A percentile compares a stretch with the other conserved stretches of the same genome.
Conservation (phyloP, 2,888 invertebrate species). For the Siphonodentalium dalli region DNA sequence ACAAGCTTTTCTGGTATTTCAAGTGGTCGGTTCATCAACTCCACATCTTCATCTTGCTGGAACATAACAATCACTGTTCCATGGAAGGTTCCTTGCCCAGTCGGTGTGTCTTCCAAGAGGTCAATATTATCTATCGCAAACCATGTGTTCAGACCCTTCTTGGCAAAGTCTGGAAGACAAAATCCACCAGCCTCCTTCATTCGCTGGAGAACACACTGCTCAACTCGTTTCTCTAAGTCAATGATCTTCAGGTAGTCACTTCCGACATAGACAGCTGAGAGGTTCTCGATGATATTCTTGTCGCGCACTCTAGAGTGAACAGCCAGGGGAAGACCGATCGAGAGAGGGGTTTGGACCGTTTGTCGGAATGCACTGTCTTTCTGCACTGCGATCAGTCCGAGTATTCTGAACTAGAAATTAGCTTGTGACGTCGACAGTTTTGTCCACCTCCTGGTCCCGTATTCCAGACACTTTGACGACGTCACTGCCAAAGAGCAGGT, state of each 20-base stretch:
- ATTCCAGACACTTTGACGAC: slow-evolving; percentile 7
- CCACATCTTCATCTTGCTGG: slow-evolving; percentile 13
- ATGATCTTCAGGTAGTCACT: not conserved
- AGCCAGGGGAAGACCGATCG: slow-evolving; percentile 2
- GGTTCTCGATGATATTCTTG: not conserved
- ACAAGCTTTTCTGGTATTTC: slow-evolving; percentile 16
- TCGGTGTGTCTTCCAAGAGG: slow-evolving; percentile 19
- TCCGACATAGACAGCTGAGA: too few relatives aligned
- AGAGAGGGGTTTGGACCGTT: slow-evolving; percentile 15
- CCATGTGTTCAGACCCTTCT: slow-evolving; percentile 20
- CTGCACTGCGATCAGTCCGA: slow-evolving; percentile 11
- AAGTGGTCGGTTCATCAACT: slow-evolving; percentile 18
- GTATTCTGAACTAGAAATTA: slow-evolving; percentile 20
- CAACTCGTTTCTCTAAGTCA: slow-evolving; percentile 4
- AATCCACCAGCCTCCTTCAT: slow-evolving; percentile 10
- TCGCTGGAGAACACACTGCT: slow-evolving; percentile 15
- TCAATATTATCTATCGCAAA: slow-evolving; percentile 26
- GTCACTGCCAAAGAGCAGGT: slow-evolving; percentile 10
- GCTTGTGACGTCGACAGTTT: slow-evolving; percentile 16
- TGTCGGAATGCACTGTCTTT: slow-evolving; percentile 11
- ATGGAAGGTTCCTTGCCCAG: too few relatives aligned
- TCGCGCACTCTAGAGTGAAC: slow-evolving; percentile 3
- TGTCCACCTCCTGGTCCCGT: slow-evolving; percentile 14
- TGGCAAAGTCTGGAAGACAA: slow-evolving; percentile 25
- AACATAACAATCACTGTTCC: slow-evolving; percentile 19